Percentiles rank a stretch among this genome's conserved stretches.
Conservation (phyloP, 2,113 vertebrate species). For the Acrocephalus arundinaceus region DNA sequence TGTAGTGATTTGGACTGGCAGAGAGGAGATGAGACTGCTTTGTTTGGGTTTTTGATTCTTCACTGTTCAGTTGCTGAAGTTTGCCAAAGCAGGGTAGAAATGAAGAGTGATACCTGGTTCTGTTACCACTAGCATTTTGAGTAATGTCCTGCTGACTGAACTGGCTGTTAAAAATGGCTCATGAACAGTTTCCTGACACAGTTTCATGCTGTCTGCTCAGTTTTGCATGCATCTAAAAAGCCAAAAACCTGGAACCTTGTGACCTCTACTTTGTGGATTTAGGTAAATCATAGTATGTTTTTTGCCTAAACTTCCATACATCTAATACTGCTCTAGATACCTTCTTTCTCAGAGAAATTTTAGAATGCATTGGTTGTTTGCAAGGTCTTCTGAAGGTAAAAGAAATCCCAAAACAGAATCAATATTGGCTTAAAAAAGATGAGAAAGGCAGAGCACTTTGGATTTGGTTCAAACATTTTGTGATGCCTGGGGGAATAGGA, state of each 20-base stretch:
- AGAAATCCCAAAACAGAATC: not conserved
- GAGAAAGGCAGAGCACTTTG: not conserved
- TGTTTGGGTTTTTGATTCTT: not conserved
- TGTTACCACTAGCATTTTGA: not conserved
- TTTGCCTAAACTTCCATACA: not conserved
- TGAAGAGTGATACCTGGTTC: not conserved
- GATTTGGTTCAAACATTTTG: constrained; percentile 13
- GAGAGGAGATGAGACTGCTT: not conserved
- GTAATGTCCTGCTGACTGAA: not conserved
- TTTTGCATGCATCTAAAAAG: not conserved
- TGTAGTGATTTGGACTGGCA: not conserved
- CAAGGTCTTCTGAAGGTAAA: not conserved
- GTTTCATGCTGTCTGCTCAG: not conserved
- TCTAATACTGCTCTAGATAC: not conserved
- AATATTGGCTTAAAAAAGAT: constrained; percentile 23
- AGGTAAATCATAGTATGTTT: not conserved
- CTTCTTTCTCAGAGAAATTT: not conserved
- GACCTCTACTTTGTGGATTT: not conserved
- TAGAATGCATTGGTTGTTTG: not conserved
- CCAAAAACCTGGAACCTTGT: not conserved
- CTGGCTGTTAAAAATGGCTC: not conserved
- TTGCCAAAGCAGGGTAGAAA: not conserved
- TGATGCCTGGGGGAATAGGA: not conserved
- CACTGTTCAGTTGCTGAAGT: not conserved
- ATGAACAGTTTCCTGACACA: not conserved